Evolutionary conservation across 2,888 invertebrate species (phyloP), one percentile per base, ranked within the genome.

Genomic region (Drosophila nigricruria): DNA sequence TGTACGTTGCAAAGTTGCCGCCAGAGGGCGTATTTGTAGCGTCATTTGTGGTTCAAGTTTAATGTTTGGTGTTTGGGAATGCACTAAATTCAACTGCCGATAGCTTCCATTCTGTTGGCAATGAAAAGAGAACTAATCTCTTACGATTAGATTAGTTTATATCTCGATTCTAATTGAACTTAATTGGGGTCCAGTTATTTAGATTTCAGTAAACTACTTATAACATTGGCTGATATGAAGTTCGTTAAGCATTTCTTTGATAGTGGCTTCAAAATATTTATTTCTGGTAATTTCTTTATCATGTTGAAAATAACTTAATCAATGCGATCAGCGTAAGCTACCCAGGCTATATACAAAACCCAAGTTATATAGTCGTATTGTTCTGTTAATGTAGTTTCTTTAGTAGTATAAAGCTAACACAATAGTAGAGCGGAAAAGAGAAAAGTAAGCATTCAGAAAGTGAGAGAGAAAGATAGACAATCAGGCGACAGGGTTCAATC

Each of bases 11-110:
- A 92, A 70, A 2, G 63, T 73, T 8, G 68, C 73, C 45, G 79
- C 42, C 38, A 92, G 54, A 8, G 91, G 82, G 43, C 92, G 86
- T 66, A 91, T 77, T 56, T 88, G 68, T 10, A 77, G 59, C 84
- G 82, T 83, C 42, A n/a, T 70, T 47, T 47, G 27, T n/a, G n/a
- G 2, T 9, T 43, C 14, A 43, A 49, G 61, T 73, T 47, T 14
- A n/a, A n/a, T 42, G 52, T 34, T 49, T 8, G 38, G 9, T 43
- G 47, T 8, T n/a, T 40, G 38, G 8, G 3, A 32, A 20, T 1
- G 23, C 23, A 75, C 62, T 73, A 50, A 63, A 30, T 32, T 27
- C 4, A 27, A 27, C n/a, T 9, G 3, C 10, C 53, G 56, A 57
- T 43, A 50, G 12, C 38, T 49, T 30, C 12, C 18, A 49, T 49